A percentile compares a stretch with the other conserved stretches of the same genome.
phyloP scores from a whole-genome alignment of 2,888 invertebrate genomes.

The Heliothis peltigera region DNA sequence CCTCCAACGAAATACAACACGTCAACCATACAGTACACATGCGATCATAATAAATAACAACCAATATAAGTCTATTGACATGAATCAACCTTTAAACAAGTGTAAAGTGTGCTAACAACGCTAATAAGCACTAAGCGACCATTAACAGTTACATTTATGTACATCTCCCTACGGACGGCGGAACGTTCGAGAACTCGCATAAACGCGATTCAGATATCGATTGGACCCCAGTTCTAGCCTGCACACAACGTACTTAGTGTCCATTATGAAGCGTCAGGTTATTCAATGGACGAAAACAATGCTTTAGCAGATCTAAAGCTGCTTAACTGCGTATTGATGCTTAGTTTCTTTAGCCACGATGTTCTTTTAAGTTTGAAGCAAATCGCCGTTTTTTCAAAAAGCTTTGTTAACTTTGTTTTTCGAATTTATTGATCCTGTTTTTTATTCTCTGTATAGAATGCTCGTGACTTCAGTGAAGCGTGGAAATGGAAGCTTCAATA shows the following conservation, averaged over 20 bases:
- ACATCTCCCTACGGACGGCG: neutral
- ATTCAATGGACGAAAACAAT: constrained; percentile 22
- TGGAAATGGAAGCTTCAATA: neutral
- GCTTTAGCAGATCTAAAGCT: constrained; percentile 1
- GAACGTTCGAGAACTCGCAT: constrained; percentile 44
- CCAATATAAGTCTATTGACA: neutral
- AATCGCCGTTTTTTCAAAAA: neutral
- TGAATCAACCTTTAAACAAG: neutral
- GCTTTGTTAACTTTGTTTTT: neutral
- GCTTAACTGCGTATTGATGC: neutral
- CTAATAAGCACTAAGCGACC: neutral
- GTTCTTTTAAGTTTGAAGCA: constrained; percentile 1
- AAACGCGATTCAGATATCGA: constrained; percentile 4
- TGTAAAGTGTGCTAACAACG: constrained; percentile 7
- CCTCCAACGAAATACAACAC: neutral
- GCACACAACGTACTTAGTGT: constrained; percentile 28
- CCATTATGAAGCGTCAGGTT: constrained; percentile 42
- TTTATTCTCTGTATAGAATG: neutral
- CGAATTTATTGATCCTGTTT: neutral
- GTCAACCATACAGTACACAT: neutral
- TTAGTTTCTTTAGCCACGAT: constrained; percentile 8
- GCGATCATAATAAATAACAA: neutral
- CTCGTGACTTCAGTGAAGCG: neutral
- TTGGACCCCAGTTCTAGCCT: constrained; percentile 27
- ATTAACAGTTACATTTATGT: constrained; percentile 5